A percentile compares a stretch with the other conserved stretches of the same genome.
Conservation (phyloP, 2,797 vertebrate species). For the Hippocampus kuda region DNA sequence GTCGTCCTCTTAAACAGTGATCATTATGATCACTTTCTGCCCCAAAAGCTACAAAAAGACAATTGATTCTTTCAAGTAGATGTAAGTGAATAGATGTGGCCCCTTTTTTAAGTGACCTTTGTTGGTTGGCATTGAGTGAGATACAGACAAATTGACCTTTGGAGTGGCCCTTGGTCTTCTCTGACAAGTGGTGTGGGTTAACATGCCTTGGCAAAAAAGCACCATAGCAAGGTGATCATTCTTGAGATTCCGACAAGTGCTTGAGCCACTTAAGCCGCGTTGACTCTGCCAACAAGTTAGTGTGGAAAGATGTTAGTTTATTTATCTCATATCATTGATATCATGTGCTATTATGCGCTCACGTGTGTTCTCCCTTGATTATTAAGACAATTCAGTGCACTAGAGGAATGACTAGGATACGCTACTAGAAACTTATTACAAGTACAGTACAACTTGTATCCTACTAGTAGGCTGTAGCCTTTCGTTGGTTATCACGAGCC, state of each 20-base stretch:
- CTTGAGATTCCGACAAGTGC: constrained; percentile 56
- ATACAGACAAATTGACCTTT: constrained; percentile 56
- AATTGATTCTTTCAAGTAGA: not conserved
- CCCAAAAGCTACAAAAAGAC: not conserved
- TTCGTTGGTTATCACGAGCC: no score
- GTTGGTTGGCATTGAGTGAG: constrained; percentile 47
- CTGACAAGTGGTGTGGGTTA: constrained; percentile 35
- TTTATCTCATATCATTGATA: not conserved
- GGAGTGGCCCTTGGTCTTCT: constrained; percentile 31
- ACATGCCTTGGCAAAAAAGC: constrained; percentile 31
- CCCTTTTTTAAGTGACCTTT: constrained; percentile 46
- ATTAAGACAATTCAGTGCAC: no score
- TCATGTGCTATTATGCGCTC: not conserved
- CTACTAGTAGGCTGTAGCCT: no score
- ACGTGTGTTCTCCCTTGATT: no score
- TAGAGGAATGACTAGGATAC: no score
- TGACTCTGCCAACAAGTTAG: constrained; percentile 6
- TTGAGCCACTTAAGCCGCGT: constrained; percentile 37
- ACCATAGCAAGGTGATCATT: constrained; percentile 59
- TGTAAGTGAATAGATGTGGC: not conserved
- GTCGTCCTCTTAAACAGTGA: not conserved
- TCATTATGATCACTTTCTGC: not conserved
- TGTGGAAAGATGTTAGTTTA: not conserved
- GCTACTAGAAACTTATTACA: not conserved
- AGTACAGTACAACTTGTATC: not conserved